Evolutionary conservation across 2,113 vertebrate species (phyloP).

Genomic region (Aplodontia rufa): DNA sequence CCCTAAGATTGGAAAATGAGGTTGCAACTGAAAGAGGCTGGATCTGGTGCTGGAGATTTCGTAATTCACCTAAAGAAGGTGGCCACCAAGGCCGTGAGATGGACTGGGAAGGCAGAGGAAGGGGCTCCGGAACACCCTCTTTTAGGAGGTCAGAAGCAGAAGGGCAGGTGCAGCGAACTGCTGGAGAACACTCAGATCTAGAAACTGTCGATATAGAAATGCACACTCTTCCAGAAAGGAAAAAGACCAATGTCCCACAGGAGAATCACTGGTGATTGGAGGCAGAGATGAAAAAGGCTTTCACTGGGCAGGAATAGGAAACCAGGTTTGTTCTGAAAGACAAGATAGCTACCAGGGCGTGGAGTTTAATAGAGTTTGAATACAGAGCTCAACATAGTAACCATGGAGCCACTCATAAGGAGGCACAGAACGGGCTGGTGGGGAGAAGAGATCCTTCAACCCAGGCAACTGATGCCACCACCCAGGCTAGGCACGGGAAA

Average conservation of each 20-base stretch:
- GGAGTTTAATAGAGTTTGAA: not conserved
- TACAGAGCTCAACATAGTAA: not conserved
- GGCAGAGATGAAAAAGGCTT: not conserved
- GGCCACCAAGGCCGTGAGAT: not conserved
- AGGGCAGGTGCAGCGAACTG: not conserved
- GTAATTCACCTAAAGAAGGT: not conserved
- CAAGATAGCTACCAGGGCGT: not conserved
- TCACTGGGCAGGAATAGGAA: not conserved
- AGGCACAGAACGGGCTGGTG: not conserved
- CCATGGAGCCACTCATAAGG: not conserved
- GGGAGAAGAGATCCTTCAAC: not conserved
- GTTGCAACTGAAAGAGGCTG: not conserved
- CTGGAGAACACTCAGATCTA: not conserved
- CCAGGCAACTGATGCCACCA: rapidly evolving
- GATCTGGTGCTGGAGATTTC: not conserved
- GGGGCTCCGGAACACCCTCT: not conserved
- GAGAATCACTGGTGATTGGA: not conserved
- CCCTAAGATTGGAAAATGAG: not conserved
- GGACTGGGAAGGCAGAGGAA: not conserved
- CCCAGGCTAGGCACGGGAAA: not conserved
- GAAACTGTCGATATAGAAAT: not conserved
- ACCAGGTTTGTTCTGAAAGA: not conserved
- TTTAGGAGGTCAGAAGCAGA: not conserved
- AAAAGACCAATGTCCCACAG: not conserved
- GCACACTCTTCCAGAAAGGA: not conserved